These are phyloP conservation scores for Cepaea nemoralis DNA, from an alignment of 1,140 invertebrate species.

Conservation along the genomic window DNA sequence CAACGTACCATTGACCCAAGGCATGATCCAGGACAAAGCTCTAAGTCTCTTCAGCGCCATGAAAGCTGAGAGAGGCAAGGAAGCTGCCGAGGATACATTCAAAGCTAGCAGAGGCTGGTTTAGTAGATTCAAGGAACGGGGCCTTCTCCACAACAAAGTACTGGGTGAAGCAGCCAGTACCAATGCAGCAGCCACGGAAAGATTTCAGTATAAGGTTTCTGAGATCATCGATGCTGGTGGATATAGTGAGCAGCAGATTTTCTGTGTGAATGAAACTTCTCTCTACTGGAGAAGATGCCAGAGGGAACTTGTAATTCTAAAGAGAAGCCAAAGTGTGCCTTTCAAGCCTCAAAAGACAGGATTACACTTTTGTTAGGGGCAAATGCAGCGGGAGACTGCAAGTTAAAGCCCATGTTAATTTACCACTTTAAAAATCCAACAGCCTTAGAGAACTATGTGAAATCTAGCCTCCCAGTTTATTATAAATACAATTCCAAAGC, in stretches of 20 bases:
- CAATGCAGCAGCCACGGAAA: neutral
- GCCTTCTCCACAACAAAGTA: neutral
- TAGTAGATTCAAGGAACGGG: neutral
- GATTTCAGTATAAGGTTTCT: neutral
- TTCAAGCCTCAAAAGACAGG: too few species aligned
- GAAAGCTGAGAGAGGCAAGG: neutral
- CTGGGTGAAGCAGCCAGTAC: neutral
- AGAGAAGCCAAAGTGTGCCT: too few species aligned
- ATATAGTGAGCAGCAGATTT: neutral
- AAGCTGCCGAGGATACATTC: neutral
- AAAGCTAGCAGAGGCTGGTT: slow-evolving; percentile 6
- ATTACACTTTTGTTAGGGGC: neutral
- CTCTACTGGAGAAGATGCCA: neutral
- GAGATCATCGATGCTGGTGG: neutral
- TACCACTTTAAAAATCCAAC: neutral
- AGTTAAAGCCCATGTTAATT: too few species aligned
- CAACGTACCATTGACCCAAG: neutral
- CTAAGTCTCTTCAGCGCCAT: neutral
- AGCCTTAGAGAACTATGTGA: neutral
- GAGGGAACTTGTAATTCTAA: neutral
- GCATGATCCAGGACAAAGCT: neutral
- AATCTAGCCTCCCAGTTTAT: neutral
- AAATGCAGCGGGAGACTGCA: neutral
- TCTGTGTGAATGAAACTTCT: neutral
- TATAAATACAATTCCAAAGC: neutral